phyloP scores from a whole-genome alignment of 1,140 invertebrate species.

The Hesperophylax magnus region DNA sequence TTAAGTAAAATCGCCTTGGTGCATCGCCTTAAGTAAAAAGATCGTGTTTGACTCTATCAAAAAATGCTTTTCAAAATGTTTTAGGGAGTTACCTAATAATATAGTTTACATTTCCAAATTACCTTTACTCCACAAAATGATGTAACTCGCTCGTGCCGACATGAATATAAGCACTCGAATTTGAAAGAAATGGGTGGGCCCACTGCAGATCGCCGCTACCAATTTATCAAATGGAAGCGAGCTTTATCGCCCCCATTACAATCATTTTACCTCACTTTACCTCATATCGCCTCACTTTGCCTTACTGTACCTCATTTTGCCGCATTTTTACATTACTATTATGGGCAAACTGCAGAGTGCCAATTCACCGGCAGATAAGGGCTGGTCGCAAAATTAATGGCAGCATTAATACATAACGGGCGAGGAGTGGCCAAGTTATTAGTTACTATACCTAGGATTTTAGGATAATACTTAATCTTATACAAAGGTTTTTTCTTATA shows the following conservation, averaged over 20 bases:
- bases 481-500: no score
- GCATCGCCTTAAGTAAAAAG: no score
- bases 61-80: no score
- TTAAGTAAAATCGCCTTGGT: no score
- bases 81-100: no score
- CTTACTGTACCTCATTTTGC: slow-evolving; percentile 4
- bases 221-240: slow-evolving; percentile 54
- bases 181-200: slow-evolving; percentile 30
- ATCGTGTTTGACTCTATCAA: no score
- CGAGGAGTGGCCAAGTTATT: not conserved
- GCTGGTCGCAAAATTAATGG: slow-evolving; percentile 37
- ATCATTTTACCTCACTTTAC: slow-evolving; percentile 51
- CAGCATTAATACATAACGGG: not conserved
- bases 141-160: slow-evolving; percentile 11
- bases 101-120: not conserved
- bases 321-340: slow-evolving; percentile 57
- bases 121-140: not conserved
- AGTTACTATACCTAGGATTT: not conserved
- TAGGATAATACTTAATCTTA: no score
- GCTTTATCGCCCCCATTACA: slow-evolving; percentile 38
- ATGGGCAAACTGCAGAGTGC: slow-evolving; percentile 50
- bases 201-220: slow-evolving; percentile 42
- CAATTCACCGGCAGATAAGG: slow-evolving; percentile 31
- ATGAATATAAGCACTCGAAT: not conserved
- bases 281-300: no score